These are phyloP conservation scores for Polypedilum pembai DNA, from an alignment of 1,140 invertebrate genomes.

Conservation along the genomic window DNA sequence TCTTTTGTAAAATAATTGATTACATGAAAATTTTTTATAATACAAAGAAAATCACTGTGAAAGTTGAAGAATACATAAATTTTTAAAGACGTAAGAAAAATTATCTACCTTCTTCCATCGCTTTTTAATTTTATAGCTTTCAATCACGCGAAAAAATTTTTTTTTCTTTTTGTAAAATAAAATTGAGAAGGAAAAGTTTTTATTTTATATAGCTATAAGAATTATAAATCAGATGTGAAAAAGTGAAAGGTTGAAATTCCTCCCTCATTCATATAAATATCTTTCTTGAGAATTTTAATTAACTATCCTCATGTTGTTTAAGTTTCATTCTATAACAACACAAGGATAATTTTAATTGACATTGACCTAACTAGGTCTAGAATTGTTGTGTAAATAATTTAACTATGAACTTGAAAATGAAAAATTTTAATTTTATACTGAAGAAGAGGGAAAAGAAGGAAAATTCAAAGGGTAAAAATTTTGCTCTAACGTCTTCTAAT, in stretches of 20 bases:
- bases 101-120: slow-evolving; percentile 21
- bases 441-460: background rate
- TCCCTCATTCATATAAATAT: background rate
- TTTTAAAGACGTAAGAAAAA: background rate
- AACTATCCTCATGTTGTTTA: background rate
- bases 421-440: background rate
- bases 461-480: too few relatives aligned
- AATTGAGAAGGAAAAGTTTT: background rate
- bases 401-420: too few relatives aligned
- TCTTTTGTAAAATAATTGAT: background rate
- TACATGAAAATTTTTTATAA: background rate
- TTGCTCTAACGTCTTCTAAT: too few relatives aligned
- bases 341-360: background rate
- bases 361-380: background rate
- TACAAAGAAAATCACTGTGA: background rate
- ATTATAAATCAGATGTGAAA: background rate
- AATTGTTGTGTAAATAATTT: too few relatives aligned
- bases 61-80: slow-evolving; percentile 7
- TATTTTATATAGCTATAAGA: background rate
- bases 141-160: background rate
- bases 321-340: background rate
- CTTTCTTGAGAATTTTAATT: background rate
- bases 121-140: slow-evolving; percentile 25
- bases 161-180: background rate
- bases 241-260: background rate